Evolutionary conservation across 2,888 invertebrate species (phyloP).

Genomic region (Alsophila aescularia): DNA sequence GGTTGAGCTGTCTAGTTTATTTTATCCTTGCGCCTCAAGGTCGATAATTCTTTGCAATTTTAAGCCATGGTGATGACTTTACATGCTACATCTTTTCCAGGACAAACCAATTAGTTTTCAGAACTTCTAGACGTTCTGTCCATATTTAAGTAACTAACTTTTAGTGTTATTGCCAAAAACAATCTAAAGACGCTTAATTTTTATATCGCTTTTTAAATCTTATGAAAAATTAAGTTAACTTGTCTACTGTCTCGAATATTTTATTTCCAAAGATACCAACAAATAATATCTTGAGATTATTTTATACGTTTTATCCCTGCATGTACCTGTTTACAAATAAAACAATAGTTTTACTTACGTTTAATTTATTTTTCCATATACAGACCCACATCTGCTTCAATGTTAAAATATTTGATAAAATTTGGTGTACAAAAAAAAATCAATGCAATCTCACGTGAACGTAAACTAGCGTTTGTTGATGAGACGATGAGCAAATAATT

Average conservation of each 20-base stretch:
- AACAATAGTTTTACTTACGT: slow-evolving; percentile 59
- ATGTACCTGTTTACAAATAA: slow-evolving; percentile 42
- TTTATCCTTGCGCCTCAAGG: no score
- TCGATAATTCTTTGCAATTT: no score
- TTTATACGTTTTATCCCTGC: slow-evolving; percentile 17
- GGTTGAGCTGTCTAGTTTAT: no score
- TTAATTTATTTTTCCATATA: slow-evolving; percentile 77
- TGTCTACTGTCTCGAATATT: slow-evolving; percentile 4
- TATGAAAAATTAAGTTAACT: background rate
- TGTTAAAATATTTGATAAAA: slow-evolving; percentile 66
- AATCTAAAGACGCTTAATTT: slow-evolving; percentile 8
- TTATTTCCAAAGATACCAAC: slow-evolving; percentile 18
- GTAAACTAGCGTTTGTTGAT: slow-evolving; percentile 48
- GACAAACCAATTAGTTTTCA: background rate
- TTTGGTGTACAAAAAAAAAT: slow-evolving; percentile 57
- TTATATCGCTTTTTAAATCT: slow-evolving; percentile 7
- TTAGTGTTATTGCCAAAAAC: background rate
- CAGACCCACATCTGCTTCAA: slow-evolving; percentile 76
- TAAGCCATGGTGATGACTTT: no score
- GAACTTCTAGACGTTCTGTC: background rate
- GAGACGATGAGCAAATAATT: slow-evolving; percentile 54
- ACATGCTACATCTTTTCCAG: background rate
- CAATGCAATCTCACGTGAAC: slow-evolving; percentile 51
- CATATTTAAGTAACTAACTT: background rate
- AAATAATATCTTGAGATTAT: slow-evolving; percentile 19